phyloP scores from a whole-genome alignment of 1,140 invertebrate genomes.

The Anagrus nilaparvatae region DNA sequence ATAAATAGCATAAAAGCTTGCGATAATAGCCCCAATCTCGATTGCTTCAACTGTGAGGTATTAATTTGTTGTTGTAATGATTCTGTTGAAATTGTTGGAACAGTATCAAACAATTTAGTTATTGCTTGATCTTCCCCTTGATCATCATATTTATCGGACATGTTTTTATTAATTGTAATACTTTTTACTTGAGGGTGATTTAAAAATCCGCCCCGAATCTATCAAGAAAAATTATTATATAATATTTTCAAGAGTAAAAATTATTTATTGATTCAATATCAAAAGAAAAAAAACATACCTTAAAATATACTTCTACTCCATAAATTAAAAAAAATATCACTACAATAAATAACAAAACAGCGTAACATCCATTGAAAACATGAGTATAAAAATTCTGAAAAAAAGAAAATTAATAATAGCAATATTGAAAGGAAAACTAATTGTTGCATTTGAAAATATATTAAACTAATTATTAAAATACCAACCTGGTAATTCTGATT shows the following conservation, averaged over 20 bases:
- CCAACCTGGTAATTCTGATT: slow-evolving; percentile 49
- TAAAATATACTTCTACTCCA: slow-evolving; percentile 90
- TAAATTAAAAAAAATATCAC: slow-evolving; percentile 91
- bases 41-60: slow-evolving; percentile 84
- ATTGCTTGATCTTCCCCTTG: slow-evolving; percentile 34
- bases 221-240: slow-evolving; percentile 3
- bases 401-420: slow-evolving; percentile 16
- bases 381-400: slow-evolving; percentile 66
- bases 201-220: slow-evolving; percentile 58
- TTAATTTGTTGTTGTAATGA: slow-evolving; percentile 51
- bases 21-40: slow-evolving; percentile 73
- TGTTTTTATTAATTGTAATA: slow-evolving; percentile 42
- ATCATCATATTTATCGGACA: slow-evolving; percentile 21
- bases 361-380: slow-evolving; percentile 87
- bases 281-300: slow-evolving; percentile 48
- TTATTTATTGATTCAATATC: background rate
- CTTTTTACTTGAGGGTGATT: slow-evolving; percentile 47
- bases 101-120: slow-evolving; percentile 35
- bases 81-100: slow-evolving; percentile 27
- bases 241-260: background rate
- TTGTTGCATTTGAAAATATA: background rate
- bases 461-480: background rate
- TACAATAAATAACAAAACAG: slow-evolving; percentile 78
- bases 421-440: background rate
- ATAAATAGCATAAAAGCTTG: slow-evolving; percentile 79